Conservation (phyloP, 1,140 invertebrate species). For the Tetranychus cinnabarinus region DNA sequence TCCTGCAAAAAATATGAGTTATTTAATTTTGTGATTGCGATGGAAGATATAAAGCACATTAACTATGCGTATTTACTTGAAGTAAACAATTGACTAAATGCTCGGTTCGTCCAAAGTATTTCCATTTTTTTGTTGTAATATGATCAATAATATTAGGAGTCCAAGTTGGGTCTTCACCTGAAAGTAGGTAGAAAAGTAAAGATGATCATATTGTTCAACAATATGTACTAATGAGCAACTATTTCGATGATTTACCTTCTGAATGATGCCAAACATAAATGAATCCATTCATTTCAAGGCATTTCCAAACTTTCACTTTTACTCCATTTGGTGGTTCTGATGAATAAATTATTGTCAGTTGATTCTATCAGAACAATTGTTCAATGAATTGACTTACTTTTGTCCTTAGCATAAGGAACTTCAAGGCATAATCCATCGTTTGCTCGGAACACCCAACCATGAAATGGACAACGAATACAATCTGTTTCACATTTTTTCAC, state of each 20-base stretch:
- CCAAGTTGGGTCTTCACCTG: conserved; percentile 36
- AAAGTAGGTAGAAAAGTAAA: neutral
- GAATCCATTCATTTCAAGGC: conserved; percentile 39
- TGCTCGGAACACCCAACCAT: conserved; percentile 53
- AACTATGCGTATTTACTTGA: conserved; percentile 11
- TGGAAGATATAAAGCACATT: neutral
- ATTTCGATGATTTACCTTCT: conserved; percentile 24
- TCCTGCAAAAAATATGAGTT: conserved; percentile 33
- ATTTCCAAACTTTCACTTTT: conserved; percentile 33
- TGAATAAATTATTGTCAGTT: neutral
- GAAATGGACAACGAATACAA: conserved; percentile 67
- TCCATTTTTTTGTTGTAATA: conserved; percentile 31
- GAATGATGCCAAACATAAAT: conserved; percentile 65
- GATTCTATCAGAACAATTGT: neutral
- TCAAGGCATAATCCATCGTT: conserved; percentile 39
- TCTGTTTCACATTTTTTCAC: neutral
- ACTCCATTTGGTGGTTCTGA: conserved; percentile 12
- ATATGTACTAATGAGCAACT: neutral
- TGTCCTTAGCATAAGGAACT: conserved; percentile 33
- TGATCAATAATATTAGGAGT: conserved; percentile 29
- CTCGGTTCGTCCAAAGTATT: conserved; percentile 40
- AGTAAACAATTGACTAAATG: conserved; percentile 37
- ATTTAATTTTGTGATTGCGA: neutral
- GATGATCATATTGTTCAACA: neutral
- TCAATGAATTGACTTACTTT: neutral